phyloP scores from a whole-genome alignment of 64 coral and sea anemone species.

The Montipora efflorescens region DNA sequence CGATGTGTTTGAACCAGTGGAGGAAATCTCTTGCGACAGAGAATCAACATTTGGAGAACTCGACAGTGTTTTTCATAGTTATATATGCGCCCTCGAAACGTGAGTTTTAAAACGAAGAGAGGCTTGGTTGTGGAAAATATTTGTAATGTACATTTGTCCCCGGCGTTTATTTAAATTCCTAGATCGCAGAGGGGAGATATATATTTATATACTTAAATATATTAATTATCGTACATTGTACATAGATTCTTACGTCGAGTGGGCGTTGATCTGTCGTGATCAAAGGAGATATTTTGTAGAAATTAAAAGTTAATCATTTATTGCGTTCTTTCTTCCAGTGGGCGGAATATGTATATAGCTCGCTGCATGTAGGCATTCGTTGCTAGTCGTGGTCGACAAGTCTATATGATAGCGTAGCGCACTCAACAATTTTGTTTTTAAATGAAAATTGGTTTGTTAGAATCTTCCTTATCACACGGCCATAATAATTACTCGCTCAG shows the following conservation, averaged over 20 bases:
- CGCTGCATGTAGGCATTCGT: too few species aligned
- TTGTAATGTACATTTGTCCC: constrained; percentile 42
- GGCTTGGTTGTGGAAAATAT: neutral
- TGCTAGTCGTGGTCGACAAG: too few species aligned
- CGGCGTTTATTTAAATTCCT: constrained; percentile 48
- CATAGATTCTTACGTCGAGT: constrained; percentile 14
- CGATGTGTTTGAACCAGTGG: constrained; percentile 59
- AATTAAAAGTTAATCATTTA: neutral
- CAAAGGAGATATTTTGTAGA: constrained; percentile 27
- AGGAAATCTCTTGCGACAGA: constrained; percentile 58
- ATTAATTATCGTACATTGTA: constrained; percentile 14
- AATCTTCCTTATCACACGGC: neutral
- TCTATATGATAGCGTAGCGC: too few species aligned
- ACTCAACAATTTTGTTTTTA: neutral
- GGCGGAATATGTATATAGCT: neutral
- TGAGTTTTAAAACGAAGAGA: constrained; percentile 19
- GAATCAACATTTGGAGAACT: constrained; percentile 86
- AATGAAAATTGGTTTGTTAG: neutral
- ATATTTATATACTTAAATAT: constrained; percentile 10
- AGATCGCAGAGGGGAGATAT: constrained; percentile 5
- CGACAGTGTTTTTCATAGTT: constrained; percentile 93
- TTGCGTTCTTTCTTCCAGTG: neutral
- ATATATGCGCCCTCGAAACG: constrained; percentile 90
- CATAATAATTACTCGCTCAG: neutral
- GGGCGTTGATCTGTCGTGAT: neutral